Conservation (phyloP, 1,140 invertebrate species). For the Agrypnia vestita region DNA sequence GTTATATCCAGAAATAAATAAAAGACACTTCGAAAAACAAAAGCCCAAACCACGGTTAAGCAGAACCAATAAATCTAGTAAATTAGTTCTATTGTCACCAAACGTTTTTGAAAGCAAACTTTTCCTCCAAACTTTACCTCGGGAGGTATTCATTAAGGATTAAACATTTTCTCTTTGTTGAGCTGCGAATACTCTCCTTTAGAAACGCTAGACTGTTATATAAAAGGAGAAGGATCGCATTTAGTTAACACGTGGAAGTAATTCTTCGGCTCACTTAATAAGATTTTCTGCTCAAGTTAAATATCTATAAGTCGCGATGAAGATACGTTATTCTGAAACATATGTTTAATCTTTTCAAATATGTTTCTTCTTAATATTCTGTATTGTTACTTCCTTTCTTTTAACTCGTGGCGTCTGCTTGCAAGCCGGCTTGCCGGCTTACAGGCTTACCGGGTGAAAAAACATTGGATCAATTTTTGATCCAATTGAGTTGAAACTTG, state of each 20-base stretch:
- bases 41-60: no score
- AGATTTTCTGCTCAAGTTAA: neutral
- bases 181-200: no score
- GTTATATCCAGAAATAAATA: no score
- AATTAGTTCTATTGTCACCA: slow-evolving; percentile 9
- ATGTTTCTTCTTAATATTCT: no score
- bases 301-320: neutral
- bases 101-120: neutral
- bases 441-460: no score
- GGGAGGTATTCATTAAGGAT: neutral
- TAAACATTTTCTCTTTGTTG: slow-evolving; percentile 3
- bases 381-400: no score
- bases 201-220: neutral
- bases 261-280: neutral
- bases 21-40: no score
- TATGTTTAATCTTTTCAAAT: no score
- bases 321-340: slow-evolving; percentile 1
- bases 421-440: no score
- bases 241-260: slow-evolving; percentile 15
- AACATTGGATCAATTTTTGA: no score
- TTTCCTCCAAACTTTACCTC: neutral
- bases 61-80: neutral
- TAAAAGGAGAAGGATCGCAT: neutral
- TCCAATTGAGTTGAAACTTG: no score
- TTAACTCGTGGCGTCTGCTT: no score